These are phyloP conservation scores for Polypterus senegalus DNA, from an alignment of 2,113 vertebrate genomes.

Conservation along the genomic window DNA sequence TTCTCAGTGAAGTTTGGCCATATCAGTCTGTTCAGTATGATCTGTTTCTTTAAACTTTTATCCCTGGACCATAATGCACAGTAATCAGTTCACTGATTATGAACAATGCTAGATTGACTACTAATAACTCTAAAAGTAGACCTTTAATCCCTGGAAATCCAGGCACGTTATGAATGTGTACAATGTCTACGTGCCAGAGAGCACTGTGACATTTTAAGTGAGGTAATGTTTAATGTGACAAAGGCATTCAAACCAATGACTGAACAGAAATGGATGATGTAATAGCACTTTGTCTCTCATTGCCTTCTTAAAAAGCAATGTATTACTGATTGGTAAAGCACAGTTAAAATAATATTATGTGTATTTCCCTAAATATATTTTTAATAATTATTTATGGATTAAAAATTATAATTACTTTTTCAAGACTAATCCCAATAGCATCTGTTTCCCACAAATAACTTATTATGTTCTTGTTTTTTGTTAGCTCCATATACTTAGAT, in stretches of 20 bases:
- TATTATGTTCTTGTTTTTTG: too few relatives aligned
- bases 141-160: conserved; percentile 35
- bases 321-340: too few relatives aligned
- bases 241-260: conserved; percentile 19
- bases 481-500: too few relatives aligned
- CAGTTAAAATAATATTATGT: too few relatives aligned
- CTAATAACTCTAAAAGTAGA: conserved; percentile 32
- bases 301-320: conserved; percentile 5
- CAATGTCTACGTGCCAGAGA: conserved; percentile 29
- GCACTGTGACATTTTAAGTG: conserved; percentile 14
- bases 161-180: conserved; percentile 25
- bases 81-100: conserved; percentile 25
- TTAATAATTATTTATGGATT: too few relatives aligned
- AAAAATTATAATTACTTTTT: too few relatives aligned
- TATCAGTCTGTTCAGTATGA: neutral
- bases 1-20: neutral
- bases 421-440: too few relatives aligned
- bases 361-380: too few relatives aligned
- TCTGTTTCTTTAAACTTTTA: conserved; percentile 12
- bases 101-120: conserved; percentile 33
- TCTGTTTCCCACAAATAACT: too few relatives aligned
- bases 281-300: conserved; percentile 17
- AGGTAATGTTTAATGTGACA: conserved; percentile 23
- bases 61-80: conserved; percentile 5
- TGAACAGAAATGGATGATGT: conserved; percentile 30